phyloP scores from a whole-genome alignment of 2,888 invertebrate genomes.

The Mycalesis mineus region DNA sequence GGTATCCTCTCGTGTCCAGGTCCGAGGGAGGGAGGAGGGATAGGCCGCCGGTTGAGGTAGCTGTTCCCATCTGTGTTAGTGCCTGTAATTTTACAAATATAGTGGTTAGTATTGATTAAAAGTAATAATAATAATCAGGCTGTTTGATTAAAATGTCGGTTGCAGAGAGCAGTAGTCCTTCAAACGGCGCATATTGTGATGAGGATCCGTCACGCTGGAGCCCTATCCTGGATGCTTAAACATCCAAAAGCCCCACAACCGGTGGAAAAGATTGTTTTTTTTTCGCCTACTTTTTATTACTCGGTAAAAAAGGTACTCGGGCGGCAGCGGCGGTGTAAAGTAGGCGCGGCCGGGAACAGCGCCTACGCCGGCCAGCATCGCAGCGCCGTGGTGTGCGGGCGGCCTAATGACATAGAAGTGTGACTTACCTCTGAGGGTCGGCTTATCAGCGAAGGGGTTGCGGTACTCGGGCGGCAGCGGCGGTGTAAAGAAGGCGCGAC shows the following conservation, averaged over 20 bases:
- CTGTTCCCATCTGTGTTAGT: constrained; percentile 80
- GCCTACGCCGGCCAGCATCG: constrained; percentile 32
- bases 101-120: no score
- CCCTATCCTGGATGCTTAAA: no score
- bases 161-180: no score
- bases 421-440: constrained; percentile 85
- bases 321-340: neutral
- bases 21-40: constrained; percentile 89
- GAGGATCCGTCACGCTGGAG: no score
- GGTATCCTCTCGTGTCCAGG: constrained; percentile 91
- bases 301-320: constrained; percentile 79
- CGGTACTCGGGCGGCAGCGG: constrained; percentile 33
- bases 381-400: no score
- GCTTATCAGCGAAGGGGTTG: constrained; percentile 88
- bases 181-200: no score
- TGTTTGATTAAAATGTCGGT: no score
- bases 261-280: no score
- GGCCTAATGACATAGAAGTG: no score
- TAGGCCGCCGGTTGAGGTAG: constrained; percentile 85
- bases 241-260: no score
- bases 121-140: no score
- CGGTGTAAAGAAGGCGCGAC: constrained; percentile 52
- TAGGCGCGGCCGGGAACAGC: constrained; percentile 54
- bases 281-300: no score
- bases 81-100: constrained; percentile 45